These are phyloP conservation scores for Callimorpha dominula DNA, from an alignment of 2,888 invertebrate species.

Conservation along the genomic window DNA sequence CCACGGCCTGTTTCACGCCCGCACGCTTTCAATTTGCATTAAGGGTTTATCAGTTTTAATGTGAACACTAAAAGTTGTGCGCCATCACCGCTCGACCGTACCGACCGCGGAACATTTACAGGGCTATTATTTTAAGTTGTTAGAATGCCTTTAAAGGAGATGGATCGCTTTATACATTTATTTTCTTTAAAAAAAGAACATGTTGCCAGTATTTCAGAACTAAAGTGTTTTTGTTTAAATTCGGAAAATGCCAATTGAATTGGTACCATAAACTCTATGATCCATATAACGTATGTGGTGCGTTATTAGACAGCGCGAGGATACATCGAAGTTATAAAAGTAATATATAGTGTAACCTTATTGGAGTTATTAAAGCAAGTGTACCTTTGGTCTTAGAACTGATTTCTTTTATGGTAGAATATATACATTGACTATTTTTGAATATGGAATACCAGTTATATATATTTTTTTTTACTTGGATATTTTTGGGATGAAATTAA, in stretches of 20 bases:
- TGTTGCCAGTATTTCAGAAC: conserved; percentile 2
- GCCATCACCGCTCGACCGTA: conserved; percentile 42
- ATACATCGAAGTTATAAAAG: conserved; percentile 16
- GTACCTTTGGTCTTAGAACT: neutral
- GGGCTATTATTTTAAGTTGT: conserved; percentile 45
- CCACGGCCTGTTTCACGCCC: conserved; percentile 57
- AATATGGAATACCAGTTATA: neutral
- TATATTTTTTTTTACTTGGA: neutral
- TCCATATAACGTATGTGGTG: conserved; percentile 10
- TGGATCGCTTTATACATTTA: conserved; percentile 39
- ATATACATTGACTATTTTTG: neutral
- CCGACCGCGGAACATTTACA: conserved; percentile 41
- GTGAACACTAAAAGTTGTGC: conserved; percentile 58
- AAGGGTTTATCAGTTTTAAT: conserved; percentile 66
- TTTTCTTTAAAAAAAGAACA: conserved; percentile 37
- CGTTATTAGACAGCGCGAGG: conserved; percentile 15
- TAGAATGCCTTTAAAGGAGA: conserved; percentile 46
- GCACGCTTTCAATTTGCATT: conserved; percentile 68
- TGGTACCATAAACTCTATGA: conserved; percentile 15
- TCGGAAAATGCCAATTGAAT: neutral
- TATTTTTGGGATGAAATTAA: neutral
- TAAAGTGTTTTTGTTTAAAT: neutral
- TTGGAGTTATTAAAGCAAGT: conserved; percentile 9
- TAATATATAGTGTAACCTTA: conserved; percentile 17
- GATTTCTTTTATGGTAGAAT: neutral